Conservation (phyloP, 2,888 invertebrate genomes). For the Geotrupes spiniger region DNA sequence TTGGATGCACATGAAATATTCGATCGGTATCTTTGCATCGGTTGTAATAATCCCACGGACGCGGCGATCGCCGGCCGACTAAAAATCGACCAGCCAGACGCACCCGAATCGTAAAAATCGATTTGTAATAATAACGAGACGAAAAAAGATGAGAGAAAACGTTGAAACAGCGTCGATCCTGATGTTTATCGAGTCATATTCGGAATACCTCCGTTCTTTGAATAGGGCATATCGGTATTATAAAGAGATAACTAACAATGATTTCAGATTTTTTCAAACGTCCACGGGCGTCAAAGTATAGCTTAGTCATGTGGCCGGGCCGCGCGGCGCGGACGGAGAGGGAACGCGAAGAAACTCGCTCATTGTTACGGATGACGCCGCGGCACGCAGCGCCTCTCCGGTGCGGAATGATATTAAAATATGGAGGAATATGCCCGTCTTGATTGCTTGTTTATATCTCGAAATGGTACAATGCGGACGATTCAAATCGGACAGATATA, state of each 20-base stretch:
- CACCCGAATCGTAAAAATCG: too few species aligned
- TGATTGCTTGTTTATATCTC: constrained; percentile 23
- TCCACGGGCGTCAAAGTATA: constrained; percentile 36
- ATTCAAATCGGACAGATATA: constrained; percentile 5
- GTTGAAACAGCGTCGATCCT: too few species aligned
- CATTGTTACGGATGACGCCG: constrained; percentile 34
- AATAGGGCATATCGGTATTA: constrained; percentile 36
- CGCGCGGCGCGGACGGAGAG: constrained; percentile 29
- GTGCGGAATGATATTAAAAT: constrained; percentile 31
- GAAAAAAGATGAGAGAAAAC: too few species aligned
- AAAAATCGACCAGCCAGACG: too few species aligned
- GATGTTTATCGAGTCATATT: background rate
- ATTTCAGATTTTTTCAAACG: constrained; percentile 37
- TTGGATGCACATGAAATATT: too few species aligned
- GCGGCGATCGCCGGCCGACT: too few species aligned
- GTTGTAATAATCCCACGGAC: too few species aligned
- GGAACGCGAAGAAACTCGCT: constrained; percentile 29
- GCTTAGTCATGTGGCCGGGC: constrained; percentile 32
- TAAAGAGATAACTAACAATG: constrained; percentile 41
- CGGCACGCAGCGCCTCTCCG: too few species aligned
- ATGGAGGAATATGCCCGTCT: constrained; percentile 29
- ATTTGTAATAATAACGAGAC: too few species aligned
- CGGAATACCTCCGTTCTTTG: constrained; percentile 14
- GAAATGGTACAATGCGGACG: constrained; percentile 3
- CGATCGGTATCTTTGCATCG: too few species aligned